Conservation (phyloP, 2,797 vertebrate genomes). For the Clarias pachynema region DNA sequence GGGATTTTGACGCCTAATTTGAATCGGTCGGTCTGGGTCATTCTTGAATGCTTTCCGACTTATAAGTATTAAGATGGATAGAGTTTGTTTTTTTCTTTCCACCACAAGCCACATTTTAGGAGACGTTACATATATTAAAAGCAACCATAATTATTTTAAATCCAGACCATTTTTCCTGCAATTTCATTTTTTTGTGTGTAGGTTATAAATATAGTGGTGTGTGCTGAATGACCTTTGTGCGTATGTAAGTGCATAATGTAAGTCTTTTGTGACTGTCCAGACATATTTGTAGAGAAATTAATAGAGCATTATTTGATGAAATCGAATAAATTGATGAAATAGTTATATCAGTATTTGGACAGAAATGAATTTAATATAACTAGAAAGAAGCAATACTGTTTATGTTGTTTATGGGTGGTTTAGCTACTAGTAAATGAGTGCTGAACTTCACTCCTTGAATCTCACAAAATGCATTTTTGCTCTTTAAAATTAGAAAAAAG, state of each 20-base stretch:
- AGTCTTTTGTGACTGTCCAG: neutral
- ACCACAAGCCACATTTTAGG: slow-evolving; percentile 1
- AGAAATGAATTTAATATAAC: neutral
- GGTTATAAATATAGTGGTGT: slow-evolving; percentile 8
- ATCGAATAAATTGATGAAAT: neutral
- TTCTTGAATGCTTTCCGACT: slow-evolving; percentile 13
- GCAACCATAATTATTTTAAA: neutral
- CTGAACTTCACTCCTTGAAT: neutral
- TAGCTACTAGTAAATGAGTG: neutral
- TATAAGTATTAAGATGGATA: neutral
- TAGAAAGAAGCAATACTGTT: neutral
- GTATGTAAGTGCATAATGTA: neutral
- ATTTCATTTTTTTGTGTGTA: neutral
- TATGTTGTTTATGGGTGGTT: neutral
- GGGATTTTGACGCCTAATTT: slow-evolving; percentile 18
- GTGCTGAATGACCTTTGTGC: neutral
- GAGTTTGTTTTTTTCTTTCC: slow-evolving; percentile 12
- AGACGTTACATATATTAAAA: neutral
- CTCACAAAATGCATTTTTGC: neutral
- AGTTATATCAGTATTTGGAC: neutral
- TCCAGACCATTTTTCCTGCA: slow-evolving; percentile 9
- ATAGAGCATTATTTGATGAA: neutral
- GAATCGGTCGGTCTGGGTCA: slow-evolving; percentile 17
- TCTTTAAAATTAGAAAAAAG: neutral
- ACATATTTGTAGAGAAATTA: neutral